These are phyloP conservation scores for Myopa tessellatipennis DNA, from an alignment of 2,888 invertebrate genomes.

Conservation along the genomic window DNA sequence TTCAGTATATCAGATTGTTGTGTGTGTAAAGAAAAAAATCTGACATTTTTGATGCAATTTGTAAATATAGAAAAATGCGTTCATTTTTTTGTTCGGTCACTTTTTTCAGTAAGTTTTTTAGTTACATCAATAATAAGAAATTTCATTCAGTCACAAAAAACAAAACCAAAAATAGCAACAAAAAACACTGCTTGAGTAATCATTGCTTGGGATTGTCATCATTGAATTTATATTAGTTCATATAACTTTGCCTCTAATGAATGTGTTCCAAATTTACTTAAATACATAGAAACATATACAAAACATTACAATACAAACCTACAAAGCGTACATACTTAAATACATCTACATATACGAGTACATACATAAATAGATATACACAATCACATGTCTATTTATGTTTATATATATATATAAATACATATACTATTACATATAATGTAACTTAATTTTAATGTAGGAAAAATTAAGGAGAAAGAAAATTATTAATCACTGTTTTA, in stretches of 20 bases:
- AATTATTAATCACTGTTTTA: not conserved
- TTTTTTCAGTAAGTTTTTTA: no score
- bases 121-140: no score
- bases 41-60: no score
- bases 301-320: not conserved
- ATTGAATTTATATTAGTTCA: not conserved
- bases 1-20: no score
- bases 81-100: no score
- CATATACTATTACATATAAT: conserved; percentile 20
- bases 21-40: no score
- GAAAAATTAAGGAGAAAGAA: not conserved
- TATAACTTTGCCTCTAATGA: conserved; percentile 36
- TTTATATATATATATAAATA: not conserved
- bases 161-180: not conserved
- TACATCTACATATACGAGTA: conserved; percentile 4
- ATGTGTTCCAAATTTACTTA: conserved; percentile 41
- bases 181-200: not conserved
- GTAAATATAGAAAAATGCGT: no score
- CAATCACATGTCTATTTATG: not conserved
- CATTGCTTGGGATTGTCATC: not conserved
- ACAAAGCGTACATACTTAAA: not conserved
- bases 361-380: not conserved
- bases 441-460: not conserved
- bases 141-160: no score
- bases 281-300: conserved; percentile 6